Base-by-base conservation (phyloP, 2,888 invertebrate genomes). In the Mermis nigrescens region DNA sequence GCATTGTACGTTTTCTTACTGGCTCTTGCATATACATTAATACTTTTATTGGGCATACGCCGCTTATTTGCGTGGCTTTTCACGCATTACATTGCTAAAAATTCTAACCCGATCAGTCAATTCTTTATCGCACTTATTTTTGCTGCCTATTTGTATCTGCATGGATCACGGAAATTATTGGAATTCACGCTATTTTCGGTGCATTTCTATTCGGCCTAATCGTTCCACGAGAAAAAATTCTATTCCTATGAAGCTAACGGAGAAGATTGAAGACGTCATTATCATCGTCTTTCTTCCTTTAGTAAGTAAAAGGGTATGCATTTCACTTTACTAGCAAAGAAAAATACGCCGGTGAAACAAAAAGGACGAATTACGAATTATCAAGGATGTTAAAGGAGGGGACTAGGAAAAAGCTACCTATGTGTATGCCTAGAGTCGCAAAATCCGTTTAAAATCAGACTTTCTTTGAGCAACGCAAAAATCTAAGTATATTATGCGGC, bases 131-230 rank as follows among this genome's bases (percentile, higher is more conserved):
- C 62, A 1, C 32, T 1, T 53, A 51, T 2, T 57, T 62, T 26
- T 22, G 54, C 19, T 55, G 51, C 28, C 32, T 62, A n/a, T 62
- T 62, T 27, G 19, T 62, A 1, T 58, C 62, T 1, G 62, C 62
- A 19, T 62, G 62, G 62, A 62, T 60, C 7, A 62, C 62, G 1
- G 62, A 62, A 38, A 48, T 61, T 48, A 62, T 62, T 59, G 62
- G 62, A 19, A 54, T 62, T 2, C 62, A 62, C 52, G 62, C 62
- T 24, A 62, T 62, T 58, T 62, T 62, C 52, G 62, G 62, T 7
- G 62, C 62, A 3, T 62, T 62, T 24, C 46, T 62, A 19, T n/a
- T 62, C 27, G 62, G 62, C 45, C 46, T 62, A 22, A 48, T 63
- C 19, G 63, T 62, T 28, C 62, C 62, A 15, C n/a, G 62, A 2